Base-by-base conservation (phyloP, 2,797 vertebrate genomes). In the Tangara arthus region DNA sequence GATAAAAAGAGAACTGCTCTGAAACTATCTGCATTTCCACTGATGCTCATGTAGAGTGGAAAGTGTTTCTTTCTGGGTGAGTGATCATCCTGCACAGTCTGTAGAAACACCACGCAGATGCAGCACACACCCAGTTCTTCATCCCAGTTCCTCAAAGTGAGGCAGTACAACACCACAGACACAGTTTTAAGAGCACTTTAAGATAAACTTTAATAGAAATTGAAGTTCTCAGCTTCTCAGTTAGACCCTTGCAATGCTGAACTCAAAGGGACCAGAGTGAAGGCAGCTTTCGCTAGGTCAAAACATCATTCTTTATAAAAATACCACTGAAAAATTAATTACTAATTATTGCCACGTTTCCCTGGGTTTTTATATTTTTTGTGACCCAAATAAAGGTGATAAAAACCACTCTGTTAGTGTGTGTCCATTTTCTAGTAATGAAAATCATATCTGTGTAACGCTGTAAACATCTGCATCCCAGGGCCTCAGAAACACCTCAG, bases 21-120 rank as follows among this genome's bases (percentile, higher is more conserved):
- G 77, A 94, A 96, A 70, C 4, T 7, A 66, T 84, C 80, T 77
- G 73, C 70, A 50, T 87, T 94, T 94, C 80, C 73, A 90, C 61
- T 77, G 80, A 76, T 76, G 91, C 44, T 84, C 80, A 44, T 2
- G 4, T 50, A 60, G 82, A 79, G 77, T 76, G 80, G 73, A 93
- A 88, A 94, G 61, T 72, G 80, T 46, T 88, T 90, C 47, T 85
- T 92, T 93, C 44, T 1, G 19, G 56, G 50, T 89, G 85, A 95
- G 41, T 68, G 85, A 87, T 93, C n/a, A 28, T 53, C 66, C 89
- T 49, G 63, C 44, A 63, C 37, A 50, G 59, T 39, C 85, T 79
- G 61, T 69, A 88, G 89, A 76, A 93, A 94, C 50, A 69, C 44
- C 84, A 88, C 90, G 66, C 92, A 96, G 93, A 90, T 7, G 1